A percentile compares a stretch with the other conserved stretches of the same genome.
phyloP scores from a whole-genome alignment of 2,113 vertebrate genomes.

The Ascaphus truei region DNA sequence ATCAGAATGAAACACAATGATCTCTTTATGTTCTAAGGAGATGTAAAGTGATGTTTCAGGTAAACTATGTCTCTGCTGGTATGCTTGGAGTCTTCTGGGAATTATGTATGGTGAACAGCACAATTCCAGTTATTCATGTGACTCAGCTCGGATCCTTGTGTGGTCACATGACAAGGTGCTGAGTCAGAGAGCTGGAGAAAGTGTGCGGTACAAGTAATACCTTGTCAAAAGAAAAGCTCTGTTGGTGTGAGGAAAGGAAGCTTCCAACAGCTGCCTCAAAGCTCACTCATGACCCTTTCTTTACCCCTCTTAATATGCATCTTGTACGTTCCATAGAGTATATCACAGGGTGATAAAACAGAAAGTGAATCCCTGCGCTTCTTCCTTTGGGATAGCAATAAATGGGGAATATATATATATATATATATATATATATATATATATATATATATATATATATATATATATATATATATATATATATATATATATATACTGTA shows the following conservation, averaged over 20 bases:
- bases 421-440: too few species aligned
- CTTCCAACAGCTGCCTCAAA: conserved; percentile 15
- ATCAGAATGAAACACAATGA: too few species aligned
- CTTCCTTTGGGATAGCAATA: too few species aligned
- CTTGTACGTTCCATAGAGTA: too few species aligned
- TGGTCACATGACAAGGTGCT: conserved; percentile 52
- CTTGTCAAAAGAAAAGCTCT: conserved; percentile 59
- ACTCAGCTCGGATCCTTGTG: conserved; percentile 68
- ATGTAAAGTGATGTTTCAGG: conserved; percentile 48
- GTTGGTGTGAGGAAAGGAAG: conserved; percentile 12
- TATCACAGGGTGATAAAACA: too few species aligned
- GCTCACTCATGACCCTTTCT: neutral
- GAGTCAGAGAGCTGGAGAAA: conserved; percentile 61
- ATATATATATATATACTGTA: too few species aligned
- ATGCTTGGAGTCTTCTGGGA: conserved; percentile 67
- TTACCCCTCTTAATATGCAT: too few species aligned
- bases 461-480: too few species aligned
- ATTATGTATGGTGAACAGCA: conserved; percentile 63
- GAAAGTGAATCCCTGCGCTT: too few species aligned
- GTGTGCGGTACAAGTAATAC: conserved; percentile 45
- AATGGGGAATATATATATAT: too few species aligned
- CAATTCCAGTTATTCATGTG: conserved; percentile 73
- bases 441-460: too few species aligned
- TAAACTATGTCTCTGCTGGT: conserved; percentile 57
- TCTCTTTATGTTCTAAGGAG: conserved; percentile 2